Evolutionary conservation across 2,113 vertebrate species (phyloP), one percentile per base, ranked within the genome.

Genomic region (Ceuthmochares aereus): DNA sequence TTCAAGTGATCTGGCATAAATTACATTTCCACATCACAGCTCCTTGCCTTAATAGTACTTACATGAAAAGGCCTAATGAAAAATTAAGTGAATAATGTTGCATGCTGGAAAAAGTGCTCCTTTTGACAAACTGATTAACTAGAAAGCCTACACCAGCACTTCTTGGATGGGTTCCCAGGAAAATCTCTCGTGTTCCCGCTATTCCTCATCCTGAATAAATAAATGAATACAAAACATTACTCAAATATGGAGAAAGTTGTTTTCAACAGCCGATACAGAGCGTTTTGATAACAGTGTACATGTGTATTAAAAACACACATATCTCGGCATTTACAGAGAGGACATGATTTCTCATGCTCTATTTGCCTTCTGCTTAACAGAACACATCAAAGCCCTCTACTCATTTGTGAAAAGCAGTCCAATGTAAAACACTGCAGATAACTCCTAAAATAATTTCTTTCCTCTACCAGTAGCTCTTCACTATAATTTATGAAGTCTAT

Each of bases 1-100:
- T 83, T 58, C 84, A 59, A 74, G 64, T 51, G 89, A 91, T 63
- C 32, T 87, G 89, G n/a, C 47, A 78, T 45, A 72, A 87, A 49
- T 49, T 42, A 78, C 52, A 55, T 67, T 91, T 96, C 45, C 12
- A 2, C 70, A 72, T 59, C 59, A 56, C 86, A 95, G 89, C 69
- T 95, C 89, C 74, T 89, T 59, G 59, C 74, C 81, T 89, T 79
- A 87, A n/a, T 37, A 58, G 81, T 59, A 80, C 72, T 68, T 63
- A 84, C 47, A 32, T 79, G 86, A 90, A 91, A 93, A 81, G 52
- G 56, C 27, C 36, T 79, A 93, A 75, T 77, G 88, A 93, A 94
- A 97, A 93, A 80, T 82, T 70, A 94, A 94, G 80, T 90, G 90
- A 94, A 62, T 92, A 59, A 94, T 58, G 66, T 6, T 72, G 22